These are phyloP conservation scores for Elaphurus davidianus DNA, from an alignment of 2,113 vertebrate species.

Conservation along the genomic window DNA sequence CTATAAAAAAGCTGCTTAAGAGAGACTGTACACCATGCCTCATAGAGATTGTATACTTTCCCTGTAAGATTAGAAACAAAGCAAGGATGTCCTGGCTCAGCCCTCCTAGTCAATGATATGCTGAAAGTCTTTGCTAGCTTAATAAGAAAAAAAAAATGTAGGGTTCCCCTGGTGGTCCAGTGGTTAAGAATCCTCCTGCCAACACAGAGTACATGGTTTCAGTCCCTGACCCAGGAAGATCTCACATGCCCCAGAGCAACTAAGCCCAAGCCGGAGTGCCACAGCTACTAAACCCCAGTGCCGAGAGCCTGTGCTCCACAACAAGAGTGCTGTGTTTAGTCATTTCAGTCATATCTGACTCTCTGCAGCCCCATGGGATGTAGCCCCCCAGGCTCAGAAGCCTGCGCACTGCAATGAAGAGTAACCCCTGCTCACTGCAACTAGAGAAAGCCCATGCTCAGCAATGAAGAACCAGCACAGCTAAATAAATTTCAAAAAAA, in stretches of 20 bases:
- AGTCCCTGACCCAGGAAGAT: background rate
- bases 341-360: background rate
- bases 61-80: background rate
- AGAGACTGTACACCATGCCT: background rate
- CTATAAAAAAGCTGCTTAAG: background rate
- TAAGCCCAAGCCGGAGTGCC: background rate
- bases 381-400: background rate
- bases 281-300: background rate
- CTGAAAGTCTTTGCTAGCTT: background rate
- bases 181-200: background rate
- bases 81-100: background rate
- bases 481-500: background rate
- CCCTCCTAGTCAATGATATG: background rate
- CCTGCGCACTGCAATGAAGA: accelerated
- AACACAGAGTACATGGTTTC: background rate
- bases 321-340: background rate
- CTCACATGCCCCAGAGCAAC: background rate
- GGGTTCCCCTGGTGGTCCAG: background rate
- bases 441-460: background rate
- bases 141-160: background rate
- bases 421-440: background rate
- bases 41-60: background rate
- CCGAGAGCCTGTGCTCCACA: background rate
- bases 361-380: background rate
- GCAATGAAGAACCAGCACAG: background rate